Percentiles rank a stretch among this genome's conserved stretches.
These are phyloP conservation scores for Heterotis niloticus DNA, from an alignment of 2,113 vertebrate genomes.

Conservation along the genomic window DNA sequence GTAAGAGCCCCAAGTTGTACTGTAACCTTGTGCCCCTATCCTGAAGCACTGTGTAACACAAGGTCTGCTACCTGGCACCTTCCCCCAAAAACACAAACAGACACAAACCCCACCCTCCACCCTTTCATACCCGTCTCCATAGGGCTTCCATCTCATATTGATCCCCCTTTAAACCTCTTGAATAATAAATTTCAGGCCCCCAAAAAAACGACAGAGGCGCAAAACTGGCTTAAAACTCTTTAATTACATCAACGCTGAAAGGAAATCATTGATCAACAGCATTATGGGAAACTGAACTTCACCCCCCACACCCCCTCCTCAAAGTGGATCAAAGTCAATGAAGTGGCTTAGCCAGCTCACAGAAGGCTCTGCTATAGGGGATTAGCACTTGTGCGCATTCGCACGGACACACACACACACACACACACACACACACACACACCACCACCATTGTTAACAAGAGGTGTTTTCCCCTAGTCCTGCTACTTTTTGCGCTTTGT, in stretches of 20 bases:
- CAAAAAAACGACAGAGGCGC: constrained; percentile 58
- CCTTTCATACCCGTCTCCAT: background rate
- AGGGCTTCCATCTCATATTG: background rate
- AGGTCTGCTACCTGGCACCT: too few species aligned
- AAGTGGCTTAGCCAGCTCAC: constrained; percentile 70
- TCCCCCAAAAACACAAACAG: background rate
- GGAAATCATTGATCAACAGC: constrained; percentile 85
- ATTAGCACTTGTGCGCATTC: constrained; percentile 57
- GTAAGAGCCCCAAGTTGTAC: background rate
- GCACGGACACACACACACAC: constrained; percentile 31
- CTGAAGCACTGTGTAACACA: background rate
- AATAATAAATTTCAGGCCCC: constrained; percentile 68
- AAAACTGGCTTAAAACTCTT: constrained; percentile 70
- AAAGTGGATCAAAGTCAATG: constrained; percentile 79
- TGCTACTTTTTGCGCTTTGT: constrained; percentile 48
- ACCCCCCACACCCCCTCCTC: constrained; percentile 47
- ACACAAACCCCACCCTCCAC: background rate
- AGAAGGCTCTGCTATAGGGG: constrained; percentile 58
- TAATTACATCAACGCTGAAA: constrained; percentile 88
- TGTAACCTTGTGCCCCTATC: background rate
- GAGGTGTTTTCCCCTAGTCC: background rate
- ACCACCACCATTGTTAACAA: constrained; percentile 32
- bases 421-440: constrained; percentile 38
- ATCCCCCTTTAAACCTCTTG: constrained; percentile 59
- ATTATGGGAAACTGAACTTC: constrained; percentile 79